These are phyloP conservation scores for Magallana gigas DNA, from an alignment of 1,140 invertebrate species.

Conservation along the genomic window DNA sequence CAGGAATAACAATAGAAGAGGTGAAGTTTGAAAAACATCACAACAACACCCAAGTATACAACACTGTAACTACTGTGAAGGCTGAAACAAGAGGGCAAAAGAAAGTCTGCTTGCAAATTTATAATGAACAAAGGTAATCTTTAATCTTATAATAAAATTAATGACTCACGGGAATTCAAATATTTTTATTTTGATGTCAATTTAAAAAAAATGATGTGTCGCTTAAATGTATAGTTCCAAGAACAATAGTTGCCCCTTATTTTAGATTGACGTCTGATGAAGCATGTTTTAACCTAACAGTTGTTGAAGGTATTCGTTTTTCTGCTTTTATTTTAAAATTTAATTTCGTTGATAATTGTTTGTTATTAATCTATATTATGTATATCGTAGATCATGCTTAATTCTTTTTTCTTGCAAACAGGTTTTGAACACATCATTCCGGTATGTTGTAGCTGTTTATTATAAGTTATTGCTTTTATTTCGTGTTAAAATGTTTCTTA, in stretches of 20 bases:
- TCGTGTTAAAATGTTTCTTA: no score
- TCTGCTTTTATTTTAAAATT: not conserved
- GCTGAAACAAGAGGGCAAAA: not conserved
- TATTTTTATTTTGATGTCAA: no score
- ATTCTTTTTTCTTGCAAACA: not conserved
- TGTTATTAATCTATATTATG: not conserved
- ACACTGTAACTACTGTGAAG: not conserved
- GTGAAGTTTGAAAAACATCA: not conserved
- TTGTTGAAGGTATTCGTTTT: not conserved
- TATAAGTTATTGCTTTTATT: no score
- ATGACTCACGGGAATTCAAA: no score
- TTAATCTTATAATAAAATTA: no score
- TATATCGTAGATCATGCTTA: not conserved
- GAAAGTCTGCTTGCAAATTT: conserved; percentile 17
- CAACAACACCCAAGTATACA: not conserved
- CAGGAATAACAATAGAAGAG: not conserved
- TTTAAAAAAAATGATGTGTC: no score
- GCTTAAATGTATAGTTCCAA: no score
- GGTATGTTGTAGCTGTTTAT: not conserved
- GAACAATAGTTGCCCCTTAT: no score
- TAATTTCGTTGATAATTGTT: not conserved
- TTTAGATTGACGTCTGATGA: conserved; percentile 1
- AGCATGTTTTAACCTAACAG: not conserved
- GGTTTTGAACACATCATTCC: not conserved
- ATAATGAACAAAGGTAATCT: conserved; percentile 4